Conservation (phyloP, 2,797 vertebrate species). For the Eulemur mongoz region DNA sequence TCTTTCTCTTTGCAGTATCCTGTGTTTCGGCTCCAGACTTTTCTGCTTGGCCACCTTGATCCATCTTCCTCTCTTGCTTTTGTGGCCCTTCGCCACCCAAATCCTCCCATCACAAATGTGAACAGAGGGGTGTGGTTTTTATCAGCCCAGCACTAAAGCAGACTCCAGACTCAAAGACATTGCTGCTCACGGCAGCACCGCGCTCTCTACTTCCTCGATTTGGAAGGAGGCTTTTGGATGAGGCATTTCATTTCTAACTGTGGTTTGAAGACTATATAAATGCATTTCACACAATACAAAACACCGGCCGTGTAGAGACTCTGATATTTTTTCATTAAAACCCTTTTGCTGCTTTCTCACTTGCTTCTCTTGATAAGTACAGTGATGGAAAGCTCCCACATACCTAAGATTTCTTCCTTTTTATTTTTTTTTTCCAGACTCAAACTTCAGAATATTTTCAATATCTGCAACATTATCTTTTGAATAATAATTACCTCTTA, state of each 20-base stretch:
- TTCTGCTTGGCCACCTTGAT: too few relatives aligned
- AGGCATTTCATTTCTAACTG: conserved; percentile 65
- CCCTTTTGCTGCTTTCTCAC: conserved; percentile 73
- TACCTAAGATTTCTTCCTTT: conserved; percentile 60
- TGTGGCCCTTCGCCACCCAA: background rate
- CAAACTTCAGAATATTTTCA: conserved; percentile 87
- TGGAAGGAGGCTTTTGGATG: background rate
- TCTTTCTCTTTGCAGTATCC: background rate
- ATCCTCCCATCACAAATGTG: background rate
- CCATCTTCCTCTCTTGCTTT: background rate
- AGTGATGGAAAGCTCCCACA: conserved; percentile 70
- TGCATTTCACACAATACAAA: conserved; percentile 69
- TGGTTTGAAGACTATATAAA: conserved; percentile 74
- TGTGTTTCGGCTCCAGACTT: too few relatives aligned
- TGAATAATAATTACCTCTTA: conserved; percentile 89
- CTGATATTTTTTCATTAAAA: conserved; percentile 79
- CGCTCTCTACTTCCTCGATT: conserved; percentile 44
- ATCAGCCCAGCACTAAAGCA: background rate
- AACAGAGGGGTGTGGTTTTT: background rate
- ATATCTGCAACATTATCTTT: conserved; percentile 88
- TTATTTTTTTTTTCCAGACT: conserved; percentile 72
- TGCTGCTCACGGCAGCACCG: conserved; percentile 42
- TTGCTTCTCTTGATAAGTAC: conserved; percentile 64
- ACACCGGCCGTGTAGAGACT: conserved; percentile 73
- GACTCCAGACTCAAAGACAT: conserved; percentile 36